Evolutionary conservation across 2,113 vertebrate genomes (phyloP).

Genomic region (rat (Rattus norvegicus)): GRCr8 NC_086028.1:90913501-90914000

Average conservation of each 20-base stretch:
- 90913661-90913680: neutral
- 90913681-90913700: neutral
- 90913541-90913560: neutral
- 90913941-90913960: neutral
- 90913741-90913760: neutral
- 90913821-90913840: too few relatives aligned
- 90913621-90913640: neutral
- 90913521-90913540: neutral
- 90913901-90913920: neutral
- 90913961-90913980: neutral
- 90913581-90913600: neutral
- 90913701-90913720: neutral
- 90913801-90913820: neutral
- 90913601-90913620: neutral
- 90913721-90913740: neutral
- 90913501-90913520: neutral
- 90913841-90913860: neutral
- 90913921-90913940: neutral
- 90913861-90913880: neutral
- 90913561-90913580: neutral
- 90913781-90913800: neutral
- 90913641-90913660: neutral
- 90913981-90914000: neutral
- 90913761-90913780: neutral
- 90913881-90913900: neutral